Conservation (phyloP, 1,140 invertebrate species). For the Gonioctena quinquepunctata region DNA sequence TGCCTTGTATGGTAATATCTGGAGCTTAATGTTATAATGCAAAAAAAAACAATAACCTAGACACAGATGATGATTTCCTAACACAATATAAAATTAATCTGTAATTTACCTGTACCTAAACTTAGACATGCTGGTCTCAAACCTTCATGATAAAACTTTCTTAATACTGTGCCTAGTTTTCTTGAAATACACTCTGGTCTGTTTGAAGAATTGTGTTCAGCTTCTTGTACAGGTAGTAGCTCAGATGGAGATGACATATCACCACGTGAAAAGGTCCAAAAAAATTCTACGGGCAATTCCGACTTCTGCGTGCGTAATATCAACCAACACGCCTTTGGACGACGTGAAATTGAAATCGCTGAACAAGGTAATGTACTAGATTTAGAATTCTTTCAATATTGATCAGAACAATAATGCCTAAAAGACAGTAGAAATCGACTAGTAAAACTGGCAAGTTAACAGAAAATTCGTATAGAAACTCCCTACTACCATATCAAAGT, state of each 20-base stretch:
- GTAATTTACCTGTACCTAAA: too few species aligned
- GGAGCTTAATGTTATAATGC: too few species aligned
- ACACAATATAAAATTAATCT: too few species aligned
- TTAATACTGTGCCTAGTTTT: neutral
- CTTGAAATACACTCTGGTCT: neutral
- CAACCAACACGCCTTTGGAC: slow-evolving; percentile 88
- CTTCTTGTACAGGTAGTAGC: slow-evolving; percentile 87
- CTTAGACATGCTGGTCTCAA: too few species aligned
- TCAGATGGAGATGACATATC: slow-evolving; percentile 83
- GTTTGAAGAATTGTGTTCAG: slow-evolving; percentile 56
- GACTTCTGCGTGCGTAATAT: slow-evolving; percentile 94
- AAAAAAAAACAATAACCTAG: too few species aligned
- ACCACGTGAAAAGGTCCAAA: slow-evolving; percentile 85
- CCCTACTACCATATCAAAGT: too few species aligned
- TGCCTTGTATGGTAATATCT: too few species aligned
- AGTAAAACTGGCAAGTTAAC: too few species aligned
- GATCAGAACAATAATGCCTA: neutral
- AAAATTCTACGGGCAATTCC: slow-evolving; percentile 75
- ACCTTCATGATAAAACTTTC: too few species aligned
- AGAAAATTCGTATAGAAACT: too few species aligned
- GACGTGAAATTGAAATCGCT: slow-evolving; percentile 97
- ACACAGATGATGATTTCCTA: too few species aligned
- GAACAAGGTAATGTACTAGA: slow-evolving; percentile 76
- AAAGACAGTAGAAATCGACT: too few species aligned
- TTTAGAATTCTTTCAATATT: neutral